Conservation (phyloP, 1,140 invertebrate species). For the Eubasilissa regina region DNA sequence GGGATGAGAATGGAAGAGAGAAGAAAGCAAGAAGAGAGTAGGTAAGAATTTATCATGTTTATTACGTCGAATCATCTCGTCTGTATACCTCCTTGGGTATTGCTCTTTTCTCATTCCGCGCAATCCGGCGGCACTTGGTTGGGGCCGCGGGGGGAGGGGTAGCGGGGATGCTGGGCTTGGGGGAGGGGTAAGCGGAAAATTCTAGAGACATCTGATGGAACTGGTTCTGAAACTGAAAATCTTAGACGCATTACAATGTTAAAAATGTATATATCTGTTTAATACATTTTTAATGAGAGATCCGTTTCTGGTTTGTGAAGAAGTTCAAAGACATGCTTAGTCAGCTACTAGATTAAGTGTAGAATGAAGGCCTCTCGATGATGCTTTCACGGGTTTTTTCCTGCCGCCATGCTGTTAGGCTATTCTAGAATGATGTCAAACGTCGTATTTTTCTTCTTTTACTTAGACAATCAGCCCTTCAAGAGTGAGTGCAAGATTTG, state of each 20-base stretch:
- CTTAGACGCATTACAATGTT: not conserved
- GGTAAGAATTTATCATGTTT: slow-evolving; percentile 61
- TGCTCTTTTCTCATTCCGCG: slow-evolving; percentile 54
- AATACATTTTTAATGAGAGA: no score
- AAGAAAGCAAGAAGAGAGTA: slow-evolving; percentile 37
- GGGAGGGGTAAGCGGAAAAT: slow-evolving; percentile 40
- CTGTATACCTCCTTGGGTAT: slow-evolving; percentile 54
- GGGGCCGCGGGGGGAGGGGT: slow-evolving; percentile 23
- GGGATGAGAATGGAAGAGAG: not conserved
- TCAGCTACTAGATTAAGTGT: no score
- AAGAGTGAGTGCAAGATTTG: no score
- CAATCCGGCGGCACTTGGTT: slow-evolving; percentile 49
- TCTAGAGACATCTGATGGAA: slow-evolving; percentile 52
- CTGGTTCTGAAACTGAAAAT: slow-evolving; percentile 12
- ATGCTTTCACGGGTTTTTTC: no score
- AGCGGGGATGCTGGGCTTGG: not conserved
- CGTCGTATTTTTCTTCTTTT: no score
- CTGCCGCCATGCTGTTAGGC: no score
- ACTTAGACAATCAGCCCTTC: no score
- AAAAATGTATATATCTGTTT: no score
- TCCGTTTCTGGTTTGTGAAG: no score
- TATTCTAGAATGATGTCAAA: no score
- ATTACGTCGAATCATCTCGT: slow-evolving; percentile 61
- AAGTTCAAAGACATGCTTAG: no score
- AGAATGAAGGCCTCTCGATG: no score